Base-by-base conservation (phyloP, 2,113 vertebrate species). In the Anthoscopus minutus region DNA sequence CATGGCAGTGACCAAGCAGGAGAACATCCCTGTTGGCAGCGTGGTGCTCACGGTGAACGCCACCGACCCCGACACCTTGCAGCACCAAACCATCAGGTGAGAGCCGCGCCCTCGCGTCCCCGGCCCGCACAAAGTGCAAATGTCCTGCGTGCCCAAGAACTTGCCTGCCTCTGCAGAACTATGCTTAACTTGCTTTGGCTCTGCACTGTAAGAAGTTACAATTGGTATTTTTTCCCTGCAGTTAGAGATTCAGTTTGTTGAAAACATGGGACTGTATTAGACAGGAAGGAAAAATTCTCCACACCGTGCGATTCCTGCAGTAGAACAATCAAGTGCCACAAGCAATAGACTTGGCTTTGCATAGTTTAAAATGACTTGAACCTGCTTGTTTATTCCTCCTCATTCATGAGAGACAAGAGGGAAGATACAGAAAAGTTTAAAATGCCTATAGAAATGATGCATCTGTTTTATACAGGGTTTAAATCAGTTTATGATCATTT, bases 31-130 rank as follows among this genome's bases (percentile, higher is more conserved):
- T 0, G 57, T 99, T 20, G 99, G 99, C 87, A 99, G 98, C 28
- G 96, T 98, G 38, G 98, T 99, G 82, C 97, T 99, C 5, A 98
- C 98, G 0, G 98, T 99, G 57, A 99, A 99, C 0, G 99, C 99
- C 70, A 99, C 99, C 0, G 99, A 99, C 96, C 99, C 99, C 0
- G 99, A 99, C 31, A 98, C 98, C 17, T 90, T 99, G 85, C 98
- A 99, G 93, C 98, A 97, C 10, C 99, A 99, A 94, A 99, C 98
- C 89, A 98, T 99, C 97, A 98, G 99, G 99, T 99, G 92, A 97
- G 98, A 86, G 65, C 48, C 17, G 13, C 0, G 35, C 48, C 15
- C 25, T 17, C 24, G 24, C 19, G 1, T 86, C 22, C n/a, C 16
- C 27, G n/a, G 2, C 11, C 15, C 6, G 15, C 48, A 16, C 18